phyloP scores from a whole-genome alignment of 2,113 vertebrate species.

The Nerophis lumbriciformis region DNA sequence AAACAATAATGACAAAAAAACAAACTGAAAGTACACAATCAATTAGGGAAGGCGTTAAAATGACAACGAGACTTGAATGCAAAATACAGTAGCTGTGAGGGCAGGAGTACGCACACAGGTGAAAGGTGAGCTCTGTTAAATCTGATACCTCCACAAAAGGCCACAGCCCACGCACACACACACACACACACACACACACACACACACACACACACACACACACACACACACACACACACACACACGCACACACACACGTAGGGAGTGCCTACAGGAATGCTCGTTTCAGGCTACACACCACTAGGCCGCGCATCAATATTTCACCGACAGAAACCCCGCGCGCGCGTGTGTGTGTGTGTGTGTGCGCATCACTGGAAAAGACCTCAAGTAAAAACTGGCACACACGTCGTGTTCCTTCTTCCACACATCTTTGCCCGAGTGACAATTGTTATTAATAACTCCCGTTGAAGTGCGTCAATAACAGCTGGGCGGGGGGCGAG shows the following conservation, averaged over 20 bases:
- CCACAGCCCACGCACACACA: constrained; percentile 11
- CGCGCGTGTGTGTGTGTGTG: background rate
- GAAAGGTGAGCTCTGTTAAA: constrained; percentile 48
- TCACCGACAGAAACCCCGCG: constrained; percentile 57
- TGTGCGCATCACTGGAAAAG: constrained; percentile 38
- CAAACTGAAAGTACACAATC: no score
- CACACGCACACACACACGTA: constrained; percentile 20
- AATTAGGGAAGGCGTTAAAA: no score
- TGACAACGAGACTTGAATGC: no score
- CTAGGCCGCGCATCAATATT: constrained; percentile 63
- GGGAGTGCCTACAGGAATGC: constrained; percentile 58
- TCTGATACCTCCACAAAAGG: constrained; percentile 51
- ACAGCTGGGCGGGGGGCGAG: background rate
- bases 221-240: constrained; percentile 24
- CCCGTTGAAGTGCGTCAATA: constrained; percentile 21
- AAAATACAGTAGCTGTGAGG: background rate
- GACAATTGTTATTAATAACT: constrained; percentile 30
- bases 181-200: no score
- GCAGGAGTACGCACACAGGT: background rate
- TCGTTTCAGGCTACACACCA: constrained; percentile 45
- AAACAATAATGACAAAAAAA: no score
- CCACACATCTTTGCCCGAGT: background rate
- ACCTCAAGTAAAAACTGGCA: constrained; percentile 36
- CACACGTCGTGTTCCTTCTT: background rate
- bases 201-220: background rate